Conservation (phyloP, 2,797 vertebrate genomes). For the Schizopygopsis pylzovi region DNA sequence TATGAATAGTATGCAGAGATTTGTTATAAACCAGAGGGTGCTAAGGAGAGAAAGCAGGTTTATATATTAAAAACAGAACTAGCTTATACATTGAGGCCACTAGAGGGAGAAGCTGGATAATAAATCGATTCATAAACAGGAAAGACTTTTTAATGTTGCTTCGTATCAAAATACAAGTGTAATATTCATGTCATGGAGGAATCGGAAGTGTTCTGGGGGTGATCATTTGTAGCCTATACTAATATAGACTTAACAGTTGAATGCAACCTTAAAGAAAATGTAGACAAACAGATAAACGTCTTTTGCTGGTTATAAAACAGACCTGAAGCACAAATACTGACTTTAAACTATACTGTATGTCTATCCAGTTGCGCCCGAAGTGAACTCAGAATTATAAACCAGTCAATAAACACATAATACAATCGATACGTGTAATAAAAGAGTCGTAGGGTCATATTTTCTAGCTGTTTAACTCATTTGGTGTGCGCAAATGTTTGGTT, state of each 20-base stretch:
- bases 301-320: neutral
- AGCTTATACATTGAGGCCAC: neutral
- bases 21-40: neutral
- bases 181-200: neutral
- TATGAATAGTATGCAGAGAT: neutral
- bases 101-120: conserved; percentile 38
- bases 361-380: neutral
- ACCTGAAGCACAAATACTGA: conserved; percentile 1
- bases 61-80: neutral
- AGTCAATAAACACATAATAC: neutral
- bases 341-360: neutral
- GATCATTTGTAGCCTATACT: too few relatives aligned
- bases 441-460: neutral
- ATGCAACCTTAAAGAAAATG: neutral
- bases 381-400: neutral
- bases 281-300: neutral
- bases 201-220: neutral
- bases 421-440: neutral
- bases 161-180: neutral
- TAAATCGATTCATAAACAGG: neutral
- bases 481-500: neutral
- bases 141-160: neutral
- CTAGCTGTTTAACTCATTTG: neutral
- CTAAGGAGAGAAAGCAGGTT: neutral
- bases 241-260: neutral